A percentile compares a stretch with the other conserved stretches of the same genome.
Conservation (phyloP, 2,797 vertebrate genomes). For the Phoeniculus purpureus region DNA sequence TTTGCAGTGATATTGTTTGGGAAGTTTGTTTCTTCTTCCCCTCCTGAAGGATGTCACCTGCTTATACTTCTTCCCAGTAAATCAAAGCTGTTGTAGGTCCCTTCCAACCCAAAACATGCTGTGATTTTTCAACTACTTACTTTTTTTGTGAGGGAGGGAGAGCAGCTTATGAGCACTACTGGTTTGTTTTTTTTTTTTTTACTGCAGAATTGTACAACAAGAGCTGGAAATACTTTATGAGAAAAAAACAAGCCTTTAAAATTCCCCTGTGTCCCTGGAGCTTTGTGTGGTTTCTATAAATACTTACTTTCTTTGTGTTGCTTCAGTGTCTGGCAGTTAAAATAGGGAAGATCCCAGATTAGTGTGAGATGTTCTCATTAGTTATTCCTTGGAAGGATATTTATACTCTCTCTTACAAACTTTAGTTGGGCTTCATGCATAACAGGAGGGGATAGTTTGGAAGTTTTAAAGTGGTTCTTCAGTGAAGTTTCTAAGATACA, state of each 20-base stretch:
- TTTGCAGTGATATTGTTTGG: background rate
- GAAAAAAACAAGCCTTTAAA: conserved; percentile 30
- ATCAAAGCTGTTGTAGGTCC: background rate
- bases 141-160: background rate
- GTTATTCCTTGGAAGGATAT: conserved; percentile 39
- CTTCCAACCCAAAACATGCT: too few relatives aligned
- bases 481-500: background rate
- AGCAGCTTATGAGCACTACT: background rate
- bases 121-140: background rate
- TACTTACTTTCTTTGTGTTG: conserved; percentile 31
- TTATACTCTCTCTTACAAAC: conserved; percentile 25
- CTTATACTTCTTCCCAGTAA: background rate
- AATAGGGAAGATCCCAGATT: conserved; percentile 23
- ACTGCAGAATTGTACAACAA: background rate
- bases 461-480: conserved; percentile 21
- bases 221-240: background rate
- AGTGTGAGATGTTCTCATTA: conserved; percentile 39
- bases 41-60: background rate
- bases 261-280: conserved; percentile 15
- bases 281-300: conserved; percentile 44
- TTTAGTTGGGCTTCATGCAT: background rate
- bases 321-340: conserved; percentile 31
- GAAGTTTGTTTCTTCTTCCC: background rate
- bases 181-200: background rate
- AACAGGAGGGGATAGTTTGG: background rate